Base-by-base conservation (phyloP, 2,888 invertebrate genomes). In the Clepsis dumicolana region DNA sequence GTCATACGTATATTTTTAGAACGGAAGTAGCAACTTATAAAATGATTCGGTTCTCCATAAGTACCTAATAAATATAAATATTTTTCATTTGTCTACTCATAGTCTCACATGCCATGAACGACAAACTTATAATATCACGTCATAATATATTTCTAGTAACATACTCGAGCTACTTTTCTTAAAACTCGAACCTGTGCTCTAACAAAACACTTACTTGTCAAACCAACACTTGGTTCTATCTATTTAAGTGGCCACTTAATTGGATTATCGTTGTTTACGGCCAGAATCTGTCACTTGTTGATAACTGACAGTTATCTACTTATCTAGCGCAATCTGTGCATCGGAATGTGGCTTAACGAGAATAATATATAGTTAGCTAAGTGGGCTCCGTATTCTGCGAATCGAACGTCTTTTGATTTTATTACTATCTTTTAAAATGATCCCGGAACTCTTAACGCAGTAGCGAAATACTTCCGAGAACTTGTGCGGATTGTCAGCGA, bases 341-440 rank as follows among this genome's bases (percentile, higher is more conserved):
- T 24, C 25, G 27, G 44, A 60, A 60, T 44, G 59, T 60, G 44
- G 59, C 16, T n/a, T 60, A 60, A 44, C 59, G 59, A 32, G 32
- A 44, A 25, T 50, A n/a, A n/a, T n/a, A n/a, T n/a, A n/a, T n/a
- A 14, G 29, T 18, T 61, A 61, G 24, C 14, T 56, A 35, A 32
- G 21, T 21, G 4, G 18, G 29, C 12, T 21, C 21, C 21, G 24
- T 35, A 32, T 35, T 56, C 56, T n/a, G 14, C 35, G 35, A 56
- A 56, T 21, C 10, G 14, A 35, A 21, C 56, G 7, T 35, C n/a
- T 24, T 14, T 18, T 56, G 35, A 21, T 14, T 35, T 56, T 14
- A 56, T 21, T 21, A 32, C 56, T 35, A n/a, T 7, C 35, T 16
- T 8, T 41, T 25, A 25, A 25, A 52, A 7, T 21, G 35, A 12